Evolutionary conservation across 2,113 vertebrate species (phyloP).

Genomic region (Entomyzon cyanotis): DNA sequence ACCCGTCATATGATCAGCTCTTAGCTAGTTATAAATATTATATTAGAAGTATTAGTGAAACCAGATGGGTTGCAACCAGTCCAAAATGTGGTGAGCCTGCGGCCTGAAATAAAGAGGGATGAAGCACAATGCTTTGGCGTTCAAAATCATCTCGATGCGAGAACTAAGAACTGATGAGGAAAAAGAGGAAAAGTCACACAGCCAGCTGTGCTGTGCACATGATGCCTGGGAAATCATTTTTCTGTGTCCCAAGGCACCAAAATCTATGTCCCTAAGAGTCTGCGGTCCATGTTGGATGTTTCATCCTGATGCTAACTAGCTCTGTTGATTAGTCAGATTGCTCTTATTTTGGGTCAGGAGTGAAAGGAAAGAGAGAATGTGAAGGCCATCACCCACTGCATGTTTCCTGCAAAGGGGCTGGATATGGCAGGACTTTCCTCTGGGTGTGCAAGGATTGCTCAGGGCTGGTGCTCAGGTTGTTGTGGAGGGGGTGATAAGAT

Average conservation of each 20-base stretch:
- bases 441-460: background rate
- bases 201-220: background rate
- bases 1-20: constrained; percentile 29
- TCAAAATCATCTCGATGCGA: constrained; percentile 27
- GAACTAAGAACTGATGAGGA: background rate
- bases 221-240: background rate
- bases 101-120: constrained; percentile 52
- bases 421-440: background rate
- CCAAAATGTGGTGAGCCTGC: constrained; percentile 58
- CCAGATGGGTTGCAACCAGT: constrained; percentile 59
- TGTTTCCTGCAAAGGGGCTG: background rate
- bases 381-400: accelerated
- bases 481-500: background rate
- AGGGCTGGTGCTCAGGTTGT: background rate
- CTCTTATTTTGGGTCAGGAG: background rate
- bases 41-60: constrained; percentile 64
- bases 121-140: constrained; percentile 65
- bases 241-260: background rate
- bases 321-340: background rate
- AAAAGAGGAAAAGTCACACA: constrained; percentile 42
- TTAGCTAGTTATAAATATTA: constrained; percentile 57
- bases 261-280: background rate
- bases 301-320: background rate
- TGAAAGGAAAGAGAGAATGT: background rate
- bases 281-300: background rate